Evolutionary conservation across 2,797 vertebrate genomes (phyloP).

Genomic region (Fratercula arctica): DNA sequence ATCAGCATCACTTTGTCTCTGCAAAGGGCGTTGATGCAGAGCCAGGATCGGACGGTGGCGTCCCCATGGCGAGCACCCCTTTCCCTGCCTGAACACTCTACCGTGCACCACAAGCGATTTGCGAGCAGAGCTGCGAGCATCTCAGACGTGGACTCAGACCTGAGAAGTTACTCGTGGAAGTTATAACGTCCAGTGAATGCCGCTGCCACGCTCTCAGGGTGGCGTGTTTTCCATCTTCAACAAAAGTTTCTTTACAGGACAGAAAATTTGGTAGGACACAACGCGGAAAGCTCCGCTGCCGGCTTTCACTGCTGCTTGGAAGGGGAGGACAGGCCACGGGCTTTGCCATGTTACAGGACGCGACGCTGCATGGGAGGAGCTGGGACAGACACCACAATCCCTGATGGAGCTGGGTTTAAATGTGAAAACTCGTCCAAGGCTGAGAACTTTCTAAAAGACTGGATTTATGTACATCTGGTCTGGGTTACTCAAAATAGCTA

Average conservation of each 20-base stretch:
- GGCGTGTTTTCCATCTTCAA: rapidly evolving
- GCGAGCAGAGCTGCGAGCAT: neutral
- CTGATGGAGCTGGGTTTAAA: neutral
- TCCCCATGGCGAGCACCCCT: neutral
- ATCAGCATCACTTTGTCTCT: neutral
- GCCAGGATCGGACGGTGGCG: neutral
- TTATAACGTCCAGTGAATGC: rapidly evolving
- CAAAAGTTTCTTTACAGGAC: neutral
- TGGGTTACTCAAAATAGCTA: neutral
- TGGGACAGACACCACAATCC: neutral
- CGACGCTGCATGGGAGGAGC: rapidly evolving
- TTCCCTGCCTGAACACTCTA: neutral
- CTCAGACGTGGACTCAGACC: neutral
- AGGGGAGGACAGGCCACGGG: neutral
- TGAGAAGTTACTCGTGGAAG: neutral
- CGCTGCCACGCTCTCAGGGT: rapidly evolving
- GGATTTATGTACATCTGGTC: neutral
- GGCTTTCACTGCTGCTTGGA: neutral
- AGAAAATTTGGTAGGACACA: neutral
- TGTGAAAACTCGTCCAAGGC: neutral
- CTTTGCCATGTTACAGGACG: neutral
- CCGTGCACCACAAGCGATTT: rapidly evolving
- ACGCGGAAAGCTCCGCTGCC: neutral
- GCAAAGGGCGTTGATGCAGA: neutral
- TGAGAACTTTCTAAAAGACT: neutral